These are phyloP conservation scores for Platycheirus albimanus DNA, from an alignment of 2,888 invertebrate species.

Conservation along the genomic window DNA sequence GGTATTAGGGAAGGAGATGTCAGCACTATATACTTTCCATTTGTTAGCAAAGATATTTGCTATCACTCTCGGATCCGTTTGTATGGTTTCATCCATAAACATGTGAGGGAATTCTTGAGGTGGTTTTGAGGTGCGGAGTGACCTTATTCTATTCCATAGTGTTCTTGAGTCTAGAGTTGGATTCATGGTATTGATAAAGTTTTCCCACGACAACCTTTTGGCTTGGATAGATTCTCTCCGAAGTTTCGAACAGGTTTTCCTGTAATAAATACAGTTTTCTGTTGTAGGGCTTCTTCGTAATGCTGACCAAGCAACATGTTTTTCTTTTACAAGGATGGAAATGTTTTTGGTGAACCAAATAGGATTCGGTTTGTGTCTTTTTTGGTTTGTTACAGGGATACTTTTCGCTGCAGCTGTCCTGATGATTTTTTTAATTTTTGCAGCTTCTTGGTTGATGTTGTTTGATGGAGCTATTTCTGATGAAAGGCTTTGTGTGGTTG, in stretches of 20 bases:
- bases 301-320: constrained; percentile 13
- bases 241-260: constrained; percentile 22
- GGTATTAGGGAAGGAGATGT: neutral
- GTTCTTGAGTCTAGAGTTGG: constrained; percentile 9
- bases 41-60: constrained; percentile 15
- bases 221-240: constrained; percentile 8
- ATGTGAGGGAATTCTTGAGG: constrained; percentile 4
- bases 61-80: neutral
- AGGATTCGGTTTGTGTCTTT: neutral
- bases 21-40: constrained; percentile 26
- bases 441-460: constrained; percentile 32
- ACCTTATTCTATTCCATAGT: constrained; percentile 23
- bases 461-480: neutral
- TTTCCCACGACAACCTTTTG: constrained; percentile 10
- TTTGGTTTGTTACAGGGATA: neutral
- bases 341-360: constrained; percentile 12
- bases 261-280: constrained; percentile 1
- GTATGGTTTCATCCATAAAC: neutral
- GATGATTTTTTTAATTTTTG: constrained; percentile 33
- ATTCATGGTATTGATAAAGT: constrained; percentile 10
- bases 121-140: neutral
- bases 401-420: constrained; percentile 22
- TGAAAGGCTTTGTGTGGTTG: neutral
- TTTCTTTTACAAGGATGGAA: constrained; percentile 11
- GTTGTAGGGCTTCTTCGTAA: neutral